phyloP scores from a whole-genome alignment of 1,140 invertebrate genomes.

The Scaptodrosophila lebanonensis region DNA sequence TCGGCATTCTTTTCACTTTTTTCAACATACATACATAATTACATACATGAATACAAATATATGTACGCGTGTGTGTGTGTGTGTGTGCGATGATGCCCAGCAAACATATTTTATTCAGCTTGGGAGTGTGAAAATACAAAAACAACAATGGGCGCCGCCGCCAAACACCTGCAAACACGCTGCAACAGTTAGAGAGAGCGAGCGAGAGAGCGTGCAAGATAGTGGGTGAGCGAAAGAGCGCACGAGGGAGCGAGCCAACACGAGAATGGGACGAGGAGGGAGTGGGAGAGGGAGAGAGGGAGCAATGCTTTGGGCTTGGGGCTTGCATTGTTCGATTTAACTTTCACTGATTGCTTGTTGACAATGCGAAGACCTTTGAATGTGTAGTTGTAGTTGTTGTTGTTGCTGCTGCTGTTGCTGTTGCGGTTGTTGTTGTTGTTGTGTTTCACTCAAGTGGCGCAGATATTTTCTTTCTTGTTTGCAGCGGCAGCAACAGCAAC shows the following conservation, averaged over 20 bases:
- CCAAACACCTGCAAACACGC: constrained; percentile 10
- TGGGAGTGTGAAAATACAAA: constrained; percentile 43
- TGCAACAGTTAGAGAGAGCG: neutral
- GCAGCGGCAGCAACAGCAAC: too few species aligned
- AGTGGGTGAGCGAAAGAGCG: constrained; percentile 21
- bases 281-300: neutral
- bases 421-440: constrained; percentile 30
- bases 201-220: constrained; percentile 13
- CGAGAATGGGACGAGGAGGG: too few species aligned
- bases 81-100: too few species aligned
- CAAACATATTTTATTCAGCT: neutral
- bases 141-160: constrained; percentile 31
- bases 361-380: constrained; percentile 12
- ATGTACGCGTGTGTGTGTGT: neutral
- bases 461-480: too few species aligned
- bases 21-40: too few species aligned
- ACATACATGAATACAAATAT: too few species aligned
- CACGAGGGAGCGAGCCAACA: neutral
- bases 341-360: constrained; percentile 46
- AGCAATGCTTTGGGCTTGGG: neutral
- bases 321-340: constrained; percentile 53
- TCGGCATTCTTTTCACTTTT: constrained; percentile 50
- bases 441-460: constrained; percentile 23
- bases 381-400: constrained; percentile 13
- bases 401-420: constrained; percentile 20